Evolutionary conservation across 2,888 invertebrate species (phyloP), one percentile per base, ranked within the genome.

Genomic region (Cantharis lateralis): DNA sequence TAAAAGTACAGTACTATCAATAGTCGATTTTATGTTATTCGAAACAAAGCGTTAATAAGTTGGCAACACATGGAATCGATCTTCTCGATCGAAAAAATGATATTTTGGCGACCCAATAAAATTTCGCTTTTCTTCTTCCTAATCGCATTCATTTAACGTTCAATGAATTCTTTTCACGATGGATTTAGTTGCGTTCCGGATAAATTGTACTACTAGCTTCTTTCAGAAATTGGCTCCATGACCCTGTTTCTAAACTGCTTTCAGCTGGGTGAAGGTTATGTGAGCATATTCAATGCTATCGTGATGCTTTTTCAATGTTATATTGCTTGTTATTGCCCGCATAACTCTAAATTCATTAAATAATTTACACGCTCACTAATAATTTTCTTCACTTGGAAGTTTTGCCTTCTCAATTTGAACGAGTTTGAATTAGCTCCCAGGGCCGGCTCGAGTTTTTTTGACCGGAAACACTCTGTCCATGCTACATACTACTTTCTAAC

Each of bases 1-100:
- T 80, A 75, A 76, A 79, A 81, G 81, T 81, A 81, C 81, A 80
- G 81, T 78, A 78, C 81, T 79, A 79, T 80, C 80, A 81, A 80
- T 80, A 81, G 75, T 79, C 24, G 64, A 66, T 66, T 66, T 66
- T 66, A 66, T 66, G 24, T 80, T 79, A 79, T 75, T 78, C 24
- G 18, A 66, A 66, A 66, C 64, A 66, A 66, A 66, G 64, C 64
- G 64, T 66, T 66, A 66, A 66, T 66, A 66, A 66, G 16, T 66
- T 20, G 5, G 20, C 24, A 16, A 18, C 16, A 16, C 63, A 63
- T n/a, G 48, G n/a, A 48, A 48, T 48, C n/a, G 48, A 48, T 48
- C n/a, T 48, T 48, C 48, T 48, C 2, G 48, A 48, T 48, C n/a
- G 48, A 48, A 48, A 48, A 48, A 48, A 48, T 48, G n/a, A 48